Conservation (phyloP, 2,888 invertebrate species). For the Synanthedon myopaeformis region DNA sequence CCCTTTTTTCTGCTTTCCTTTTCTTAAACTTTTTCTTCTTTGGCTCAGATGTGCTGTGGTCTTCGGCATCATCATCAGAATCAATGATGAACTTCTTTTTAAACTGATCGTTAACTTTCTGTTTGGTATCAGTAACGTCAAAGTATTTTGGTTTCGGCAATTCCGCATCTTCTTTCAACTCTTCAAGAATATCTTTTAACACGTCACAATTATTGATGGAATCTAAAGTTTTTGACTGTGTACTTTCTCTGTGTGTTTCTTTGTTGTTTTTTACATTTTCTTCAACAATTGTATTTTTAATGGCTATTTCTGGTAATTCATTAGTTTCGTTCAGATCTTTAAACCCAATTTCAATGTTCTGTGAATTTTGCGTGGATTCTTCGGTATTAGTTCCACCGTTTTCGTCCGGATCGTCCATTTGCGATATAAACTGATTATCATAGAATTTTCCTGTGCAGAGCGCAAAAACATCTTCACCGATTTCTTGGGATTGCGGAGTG, state of each 20-base stretch:
- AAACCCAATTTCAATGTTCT: too few relatives aligned
- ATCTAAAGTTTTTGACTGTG: conserved; percentile 8
- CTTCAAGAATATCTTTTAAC: conserved; percentile 46
- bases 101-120: conserved; percentile 13
- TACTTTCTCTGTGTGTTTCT: conserved; percentile 3
- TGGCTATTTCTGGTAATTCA: conserved; percentile 9
- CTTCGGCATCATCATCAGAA: conserved; percentile 27
- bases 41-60: conserved; percentile 13
- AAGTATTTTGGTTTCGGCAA: conserved; percentile 37
- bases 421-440: conserved; percentile 47
- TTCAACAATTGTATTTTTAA: conserved; percentile 1
- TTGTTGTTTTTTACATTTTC: conserved; percentile 3
- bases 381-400: not conserved
- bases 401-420: conserved; percentile 9
- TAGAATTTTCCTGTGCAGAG: conserved; percentile 72
- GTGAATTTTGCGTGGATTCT: too few relatives aligned
- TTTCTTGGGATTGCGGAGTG: conserved; percentile 33
- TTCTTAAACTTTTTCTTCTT: conserved; percentile 50
- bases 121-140: conserved; percentile 8
- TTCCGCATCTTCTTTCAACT: conserved; percentile 38
- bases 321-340: not conserved
- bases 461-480: conserved; percentile 61
- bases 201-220: conserved; percentile 11
- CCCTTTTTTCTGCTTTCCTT: conserved; percentile 38
- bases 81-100: conserved; percentile 54